A percentile compares a stretch with the other conserved stretches of the same genome.
phyloP scores from a whole-genome alignment of 2,888 invertebrate species.

The Zaprionus lineosus region DNA sequence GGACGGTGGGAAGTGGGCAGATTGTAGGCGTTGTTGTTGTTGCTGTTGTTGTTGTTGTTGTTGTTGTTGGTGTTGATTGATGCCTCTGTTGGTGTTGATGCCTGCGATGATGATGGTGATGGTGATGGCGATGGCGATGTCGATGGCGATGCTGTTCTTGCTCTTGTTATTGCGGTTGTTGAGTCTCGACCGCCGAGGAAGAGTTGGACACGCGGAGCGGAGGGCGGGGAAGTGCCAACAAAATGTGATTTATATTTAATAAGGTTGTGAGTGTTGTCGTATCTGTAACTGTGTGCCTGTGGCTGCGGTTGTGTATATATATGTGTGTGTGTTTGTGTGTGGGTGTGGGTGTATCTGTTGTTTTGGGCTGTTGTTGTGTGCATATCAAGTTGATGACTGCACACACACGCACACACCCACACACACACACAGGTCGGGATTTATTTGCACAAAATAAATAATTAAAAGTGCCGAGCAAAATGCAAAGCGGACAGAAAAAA shows the following conservation, averaged over 20 bases:
- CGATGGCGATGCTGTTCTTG: constrained; percentile 6
- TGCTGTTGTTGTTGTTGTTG: neutral
- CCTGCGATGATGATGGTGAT: no score
- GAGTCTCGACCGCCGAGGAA: neutral
- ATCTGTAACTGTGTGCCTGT: constrained; percentile 12
- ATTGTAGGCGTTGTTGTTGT: no score
- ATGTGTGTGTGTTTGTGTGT: neutral
- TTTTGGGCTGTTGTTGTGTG: neutral
- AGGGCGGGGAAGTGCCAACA: constrained; percentile 11
- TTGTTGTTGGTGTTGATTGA: neutral
- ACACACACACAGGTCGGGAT: constrained; percentile 14
- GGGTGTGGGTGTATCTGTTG: constrained; percentile 8
- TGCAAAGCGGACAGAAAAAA: constrained; percentile 37
- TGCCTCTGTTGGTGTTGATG: constrained; percentile 8
- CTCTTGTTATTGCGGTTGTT: constrained; percentile 1
- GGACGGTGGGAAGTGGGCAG: constrained; percentile 21
- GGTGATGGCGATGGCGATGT: no score
- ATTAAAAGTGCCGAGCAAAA: constrained; percentile 59
- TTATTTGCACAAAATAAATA: constrained; percentile 53
- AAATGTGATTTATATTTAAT: constrained; percentile 56
- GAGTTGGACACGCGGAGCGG: no score
- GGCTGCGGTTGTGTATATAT: constrained; percentile 15
- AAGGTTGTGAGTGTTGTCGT: constrained; percentile 40
- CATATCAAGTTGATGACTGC: constrained; percentile 32
- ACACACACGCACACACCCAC: constrained; percentile 14